Evolutionary conservation across 2,113 vertebrate genomes (phyloP), one percentile per base, ranked within the genome.

Genomic region (Syngnathoides biaculeatus): DNA sequence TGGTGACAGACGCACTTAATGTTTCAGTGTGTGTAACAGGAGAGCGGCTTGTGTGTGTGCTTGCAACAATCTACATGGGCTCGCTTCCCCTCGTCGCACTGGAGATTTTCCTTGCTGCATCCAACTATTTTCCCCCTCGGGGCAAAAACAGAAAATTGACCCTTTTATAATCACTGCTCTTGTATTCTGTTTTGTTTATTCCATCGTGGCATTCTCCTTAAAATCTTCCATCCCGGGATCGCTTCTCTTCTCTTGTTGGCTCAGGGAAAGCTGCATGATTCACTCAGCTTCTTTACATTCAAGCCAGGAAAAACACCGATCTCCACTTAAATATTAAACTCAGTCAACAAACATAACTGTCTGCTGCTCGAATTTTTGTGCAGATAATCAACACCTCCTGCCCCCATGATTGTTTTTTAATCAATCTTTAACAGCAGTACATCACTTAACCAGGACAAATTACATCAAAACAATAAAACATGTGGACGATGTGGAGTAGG

Each of bases 21-120:
- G 84, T 87, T 91, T 88, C 75, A 91, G 84, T 68, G 77, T 69
- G 65, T 78, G 88, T 78, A 87, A 88, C 69, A 67, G 62, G 84
- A 88, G 81, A 90, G 62, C 60, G 67, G 53, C 50, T 72, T 64
- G 69, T 59, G 61, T 58, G 53, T 60, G 62, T 61, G 24, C 61
- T 48, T 74, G 20, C 38, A 43, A 42, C 60, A 62, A 38, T 27
- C 12, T 35, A n/a, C 45, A 19, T 48, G 24, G 27, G 10, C 35
- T 50, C 39, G 24, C 38, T 20, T 71, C 15, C 14, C 50, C 6
- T 69, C 72, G 17, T 74, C 20, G 47, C 45, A 26, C 56, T 67
- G 64, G 13, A 71, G 20, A 59, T 64, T 69, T 77, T 77, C 67
- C 65, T 72, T 20, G 22, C 60, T 9, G 14, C 15, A 47, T 59